phyloP scores from a whole-genome alignment of 1,140 invertebrate genomes.

The Drosophila arawakana region DNA sequence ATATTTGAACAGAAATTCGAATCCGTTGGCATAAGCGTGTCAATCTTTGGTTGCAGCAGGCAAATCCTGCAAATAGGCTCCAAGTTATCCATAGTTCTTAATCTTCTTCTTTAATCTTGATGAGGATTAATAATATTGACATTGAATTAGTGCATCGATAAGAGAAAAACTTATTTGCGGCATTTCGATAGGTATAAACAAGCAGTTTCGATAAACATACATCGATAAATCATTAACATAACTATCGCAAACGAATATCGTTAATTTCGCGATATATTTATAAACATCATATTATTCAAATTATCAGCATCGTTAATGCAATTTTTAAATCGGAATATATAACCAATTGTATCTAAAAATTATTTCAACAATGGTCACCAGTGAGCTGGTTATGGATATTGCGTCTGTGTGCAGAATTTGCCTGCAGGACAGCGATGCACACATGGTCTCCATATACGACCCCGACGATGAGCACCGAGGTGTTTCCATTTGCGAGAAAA shows the following conservation, averaged over 20 bases:
- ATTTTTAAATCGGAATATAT: not conserved
- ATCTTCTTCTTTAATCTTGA: slow-evolving; percentile 11
- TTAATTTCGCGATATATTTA: slow-evolving; percentile 9
- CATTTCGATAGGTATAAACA: not conserved
- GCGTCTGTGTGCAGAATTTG: slow-evolving; percentile 66
- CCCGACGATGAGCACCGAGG: slow-evolving; percentile 31
- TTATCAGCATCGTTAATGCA: slow-evolving; percentile 14
- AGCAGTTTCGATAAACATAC: not conserved
- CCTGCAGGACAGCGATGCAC: slow-evolving; percentile 66
- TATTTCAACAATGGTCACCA: slow-evolving; percentile 8
- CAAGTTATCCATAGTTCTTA: slow-evolving; percentile 15
- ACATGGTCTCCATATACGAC: slow-evolving; percentile 76
- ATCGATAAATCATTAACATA: slow-evolving; percentile 5
- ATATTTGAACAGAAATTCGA: slow-evolving; percentile 42
- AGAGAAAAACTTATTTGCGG: not conserved
- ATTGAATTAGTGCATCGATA: slow-evolving; percentile 13
- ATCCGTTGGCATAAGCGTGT: slow-evolving; percentile 52
- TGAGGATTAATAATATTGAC: slow-evolving; percentile 4
- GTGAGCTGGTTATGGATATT: slow-evolving; percentile 50
- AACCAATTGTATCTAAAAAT: not conserved
- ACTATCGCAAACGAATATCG: not conserved
- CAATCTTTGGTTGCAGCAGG: slow-evolving; percentile 49
- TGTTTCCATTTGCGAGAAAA: slow-evolving; percentile 66
- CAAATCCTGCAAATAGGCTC: slow-evolving; percentile 62
- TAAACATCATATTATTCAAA: slow-evolving; percentile 34